A percentile compares a stretch with the other conserved stretches of the same genome.
phyloP scores from a whole-genome alignment of 2,797 vertebrate species.

The Momotus momota region DNA sequence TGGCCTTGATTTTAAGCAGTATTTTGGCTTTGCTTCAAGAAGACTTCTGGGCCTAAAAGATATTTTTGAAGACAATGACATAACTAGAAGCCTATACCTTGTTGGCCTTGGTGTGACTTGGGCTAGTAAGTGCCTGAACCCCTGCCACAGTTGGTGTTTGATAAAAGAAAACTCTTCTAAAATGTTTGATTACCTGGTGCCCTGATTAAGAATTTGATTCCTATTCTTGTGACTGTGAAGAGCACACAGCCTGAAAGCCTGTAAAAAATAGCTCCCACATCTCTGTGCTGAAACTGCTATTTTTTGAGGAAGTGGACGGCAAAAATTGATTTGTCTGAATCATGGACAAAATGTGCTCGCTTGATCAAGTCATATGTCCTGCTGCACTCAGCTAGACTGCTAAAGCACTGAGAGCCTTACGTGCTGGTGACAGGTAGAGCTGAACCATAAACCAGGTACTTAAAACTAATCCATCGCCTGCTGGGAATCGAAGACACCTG shows the following conservation, averaged over 20 bases:
- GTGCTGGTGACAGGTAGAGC: rapidly evolving
- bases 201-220: background rate
- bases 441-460: background rate
- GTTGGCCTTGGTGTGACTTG: background rate
- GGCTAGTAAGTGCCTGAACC: background rate
- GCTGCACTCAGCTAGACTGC: background rate
- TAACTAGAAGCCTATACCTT: background rate
- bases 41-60: background rate
- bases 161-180: background rate
- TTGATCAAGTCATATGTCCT: background rate
- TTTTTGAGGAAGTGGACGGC: background rate
- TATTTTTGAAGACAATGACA: background rate
- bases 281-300: background rate
- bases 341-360: background rate
- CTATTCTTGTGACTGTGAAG: background rate
- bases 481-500: background rate
- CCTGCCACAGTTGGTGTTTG: background rate
- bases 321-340: background rate
- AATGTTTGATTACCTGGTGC: background rate
- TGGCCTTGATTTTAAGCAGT: background rate
- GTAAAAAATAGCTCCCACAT: rapidly evolving
- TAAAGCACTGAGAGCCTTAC: background rate
- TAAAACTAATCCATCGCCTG: background rate
- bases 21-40: background rate
- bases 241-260: background rate